Evolutionary conservation across 1,140 invertebrate genomes (phyloP).

Genomic region (Drosophila teissieri): DNA sequence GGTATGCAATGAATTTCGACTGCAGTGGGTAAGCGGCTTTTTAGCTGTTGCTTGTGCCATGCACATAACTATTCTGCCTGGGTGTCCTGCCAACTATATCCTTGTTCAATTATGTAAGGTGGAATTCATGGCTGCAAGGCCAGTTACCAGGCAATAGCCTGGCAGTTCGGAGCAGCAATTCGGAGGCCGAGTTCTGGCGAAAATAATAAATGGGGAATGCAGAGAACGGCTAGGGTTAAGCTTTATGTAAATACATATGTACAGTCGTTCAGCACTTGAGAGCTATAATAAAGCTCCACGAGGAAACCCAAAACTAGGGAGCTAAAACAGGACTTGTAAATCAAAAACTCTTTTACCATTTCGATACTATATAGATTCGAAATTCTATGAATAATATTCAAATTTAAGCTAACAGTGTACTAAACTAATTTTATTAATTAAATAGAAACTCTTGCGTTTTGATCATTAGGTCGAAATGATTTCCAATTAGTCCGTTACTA

Average conservation of each 20-base stretch:
- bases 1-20: conserved; percentile 59
- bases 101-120: conserved; percentile 57
- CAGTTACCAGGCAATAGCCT: conserved; percentile 31
- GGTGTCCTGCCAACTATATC: conserved; percentile 17
- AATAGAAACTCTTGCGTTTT: background rate
- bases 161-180: background rate
- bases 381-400: background rate
- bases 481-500: conserved; percentile 17
- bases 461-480: background rate
- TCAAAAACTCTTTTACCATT: no score
- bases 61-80: conserved; percentile 5
- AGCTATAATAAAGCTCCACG: background rate
- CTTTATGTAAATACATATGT: background rate
- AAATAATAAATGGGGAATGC: conserved; percentile 10
- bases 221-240: background rate
- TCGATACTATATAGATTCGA: no score
- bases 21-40: conserved; percentile 22
- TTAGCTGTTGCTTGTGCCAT: conserved; percentile 32
- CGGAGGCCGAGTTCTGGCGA: conserved; percentile 6
- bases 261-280: background rate
- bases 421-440: background rate
- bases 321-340: background rate
- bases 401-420: background rate
- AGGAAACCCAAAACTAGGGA: no score
- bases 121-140: conserved; percentile 25